A percentile compares a stretch with the other conserved stretches of the same genome.
Conservation (phyloP, 2,113 vertebrate genomes). For the Xiphophorus couchianus region DNA sequence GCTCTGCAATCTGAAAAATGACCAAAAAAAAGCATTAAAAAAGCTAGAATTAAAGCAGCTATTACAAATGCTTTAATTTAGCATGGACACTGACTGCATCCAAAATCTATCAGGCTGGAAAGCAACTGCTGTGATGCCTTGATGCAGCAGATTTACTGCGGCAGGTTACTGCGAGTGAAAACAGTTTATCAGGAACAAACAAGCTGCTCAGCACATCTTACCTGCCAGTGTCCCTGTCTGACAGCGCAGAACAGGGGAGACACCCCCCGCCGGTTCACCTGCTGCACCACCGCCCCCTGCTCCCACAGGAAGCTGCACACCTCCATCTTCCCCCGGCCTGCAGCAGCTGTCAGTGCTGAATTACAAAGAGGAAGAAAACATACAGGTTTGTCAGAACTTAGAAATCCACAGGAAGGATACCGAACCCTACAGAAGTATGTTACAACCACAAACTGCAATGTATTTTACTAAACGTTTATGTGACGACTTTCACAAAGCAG, state of each 20-base stretch:
- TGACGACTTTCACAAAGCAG: too few species aligned
- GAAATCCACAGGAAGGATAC: background rate
- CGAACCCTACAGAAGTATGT: background rate
- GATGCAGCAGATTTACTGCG: background rate
- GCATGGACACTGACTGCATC: background rate
- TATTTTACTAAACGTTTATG: too few species aligned
- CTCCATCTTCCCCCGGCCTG: conserved; percentile 92
- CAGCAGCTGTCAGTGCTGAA: conserved; percentile 91
- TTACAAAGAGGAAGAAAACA: conserved; percentile 26
- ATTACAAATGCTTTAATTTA: background rate
- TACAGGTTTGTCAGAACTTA: conserved; percentile 4
- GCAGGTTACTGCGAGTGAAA: conserved; percentile 2
- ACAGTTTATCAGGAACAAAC: background rate
- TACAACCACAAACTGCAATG: background rate
- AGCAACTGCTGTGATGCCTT: background rate
- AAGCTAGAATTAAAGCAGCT: background rate
- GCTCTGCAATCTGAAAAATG: conserved; percentile 85
- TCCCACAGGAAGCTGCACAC: conserved; percentile 87
- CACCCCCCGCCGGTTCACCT: conserved; percentile 87
- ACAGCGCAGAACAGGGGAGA: conserved; percentile 89
- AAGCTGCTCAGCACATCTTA: conserved; percentile 52
- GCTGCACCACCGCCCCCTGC: conserved; percentile 82
- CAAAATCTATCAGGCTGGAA: background rate
- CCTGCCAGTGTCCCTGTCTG: conserved; percentile 98
- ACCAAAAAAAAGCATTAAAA: background rate